A percentile compares a stretch with the other conserved stretches of the same genome.
Evolutionary conservation across 2,113 vertebrate species (phyloP).

Genomic region (Spea multiplicata): DNA sequence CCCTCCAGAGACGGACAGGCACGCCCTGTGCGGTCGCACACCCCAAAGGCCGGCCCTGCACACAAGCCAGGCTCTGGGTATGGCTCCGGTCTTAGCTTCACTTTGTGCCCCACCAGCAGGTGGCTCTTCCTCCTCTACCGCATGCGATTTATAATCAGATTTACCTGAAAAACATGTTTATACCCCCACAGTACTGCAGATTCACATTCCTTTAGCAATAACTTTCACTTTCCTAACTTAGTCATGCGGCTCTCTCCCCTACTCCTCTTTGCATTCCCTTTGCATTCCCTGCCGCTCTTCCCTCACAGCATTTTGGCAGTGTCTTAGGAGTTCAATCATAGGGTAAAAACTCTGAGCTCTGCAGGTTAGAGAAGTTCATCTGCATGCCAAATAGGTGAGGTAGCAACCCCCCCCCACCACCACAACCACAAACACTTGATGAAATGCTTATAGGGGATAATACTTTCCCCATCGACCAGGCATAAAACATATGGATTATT

Average conservation of each 20-base stretch:
- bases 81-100: too few species aligned
- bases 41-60: too few species aligned
- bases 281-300: neutral
- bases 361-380: constrained; percentile 23
- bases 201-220: neutral
- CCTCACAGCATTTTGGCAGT: constrained; percentile 1
- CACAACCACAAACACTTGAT: constrained; percentile 1
- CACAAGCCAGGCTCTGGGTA: too few species aligned
- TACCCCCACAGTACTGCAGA: too few species aligned
- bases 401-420: constrained; percentile 6
- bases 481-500: constrained; percentile 42
- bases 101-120: too few species aligned
- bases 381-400: constrained; percentile 26
- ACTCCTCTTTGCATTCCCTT: too few species aligned
- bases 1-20: too few species aligned
- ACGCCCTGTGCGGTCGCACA: too few species aligned
- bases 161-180: too few species aligned
- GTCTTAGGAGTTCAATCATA: constrained; percentile 9
- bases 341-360: neutral
- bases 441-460: constrained; percentile 25
- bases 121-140: too few species aligned
- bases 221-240: neutral
- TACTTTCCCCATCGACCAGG: constrained; percentile 21
- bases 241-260: neutral
- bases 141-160: too few species aligned